A percentile compares a stretch with the other conserved stretches of the same genome.
Conservation (phyloP, 2,797 vertebrate genomes). For the Galago senegalensis region DNA sequence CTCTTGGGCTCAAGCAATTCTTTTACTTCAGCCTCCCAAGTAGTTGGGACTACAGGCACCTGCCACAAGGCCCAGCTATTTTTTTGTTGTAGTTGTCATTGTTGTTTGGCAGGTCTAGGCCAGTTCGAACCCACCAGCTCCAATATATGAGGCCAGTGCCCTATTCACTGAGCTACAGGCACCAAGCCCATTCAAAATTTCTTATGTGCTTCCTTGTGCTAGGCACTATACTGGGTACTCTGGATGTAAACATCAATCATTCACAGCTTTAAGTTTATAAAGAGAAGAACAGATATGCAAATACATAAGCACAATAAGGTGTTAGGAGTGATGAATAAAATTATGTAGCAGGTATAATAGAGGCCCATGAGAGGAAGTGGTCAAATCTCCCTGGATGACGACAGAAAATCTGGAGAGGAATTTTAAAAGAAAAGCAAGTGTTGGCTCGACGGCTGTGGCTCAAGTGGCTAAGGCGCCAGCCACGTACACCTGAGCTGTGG, state of each 20-base stretch:
- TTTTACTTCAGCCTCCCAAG: too few species aligned
- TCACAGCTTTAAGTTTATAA: conserved; percentile 32
- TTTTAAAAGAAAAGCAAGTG: conserved; percentile 32
- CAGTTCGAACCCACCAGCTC: too few species aligned
- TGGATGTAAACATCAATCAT: not conserved
- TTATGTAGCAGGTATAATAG: not conserved
- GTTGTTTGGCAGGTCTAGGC: too few species aligned
- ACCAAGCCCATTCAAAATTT: not conserved
- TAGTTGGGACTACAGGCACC: too few species aligned
- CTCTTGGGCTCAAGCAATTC: too few species aligned
- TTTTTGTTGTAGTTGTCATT: too few species aligned
- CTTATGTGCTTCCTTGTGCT: conserved; percentile 32
- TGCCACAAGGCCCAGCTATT: too few species aligned
- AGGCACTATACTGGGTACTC: conserved; percentile 37
- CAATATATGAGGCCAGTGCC: too few species aligned
- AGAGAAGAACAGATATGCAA: not conserved
- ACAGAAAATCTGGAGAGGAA: conserved; percentile 41
- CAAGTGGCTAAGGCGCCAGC: too few species aligned
- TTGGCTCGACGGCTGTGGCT: too few species aligned
- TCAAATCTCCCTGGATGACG: conserved; percentile 8
- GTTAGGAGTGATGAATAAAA: not conserved
- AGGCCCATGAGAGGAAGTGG: not conserved
- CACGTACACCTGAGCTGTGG: too few species aligned
- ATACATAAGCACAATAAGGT: conserved; percentile 7
- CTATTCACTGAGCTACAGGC: too few species aligned